phyloP scores from a whole-genome alignment of 2,888 invertebrate species.

The Synergus laeviventris region DNA sequence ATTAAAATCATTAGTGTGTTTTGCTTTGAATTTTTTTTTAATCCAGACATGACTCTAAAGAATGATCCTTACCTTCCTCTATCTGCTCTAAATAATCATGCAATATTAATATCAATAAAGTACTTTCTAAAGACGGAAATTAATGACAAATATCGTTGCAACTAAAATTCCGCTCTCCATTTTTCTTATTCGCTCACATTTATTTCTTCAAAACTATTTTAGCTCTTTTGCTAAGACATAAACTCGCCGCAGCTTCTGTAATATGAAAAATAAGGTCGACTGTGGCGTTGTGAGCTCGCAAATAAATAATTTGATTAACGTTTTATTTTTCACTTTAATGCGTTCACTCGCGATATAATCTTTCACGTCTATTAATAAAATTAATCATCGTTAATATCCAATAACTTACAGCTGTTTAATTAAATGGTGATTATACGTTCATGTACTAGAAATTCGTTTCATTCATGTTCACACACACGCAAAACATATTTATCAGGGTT shows the following conservation, averaged over 20 bases:
- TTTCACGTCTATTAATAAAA: slow-evolving; percentile 4
- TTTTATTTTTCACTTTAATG: background rate
- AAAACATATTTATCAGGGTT: background rate
- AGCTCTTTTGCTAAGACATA: background rate
- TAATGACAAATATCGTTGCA: background rate
- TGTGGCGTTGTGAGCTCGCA: slow-evolving; percentile 3
- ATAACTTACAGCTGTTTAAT: slow-evolving; percentile 13
- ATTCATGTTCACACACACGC: background rate
- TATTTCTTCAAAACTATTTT: background rate
- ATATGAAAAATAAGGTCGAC: background rate
- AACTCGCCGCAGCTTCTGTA: slow-evolving; percentile 1
- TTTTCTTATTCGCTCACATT: background rate
- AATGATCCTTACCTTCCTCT: background rate
- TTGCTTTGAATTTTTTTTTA: background rate
- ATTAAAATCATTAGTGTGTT: background rate
- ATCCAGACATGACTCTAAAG: background rate
- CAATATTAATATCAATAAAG: background rate
- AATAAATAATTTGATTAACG: slow-evolving; percentile 19
- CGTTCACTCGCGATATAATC: background rate
- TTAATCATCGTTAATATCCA: slow-evolving; percentile 7
- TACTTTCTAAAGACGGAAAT: background rate
- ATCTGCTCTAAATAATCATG: background rate
- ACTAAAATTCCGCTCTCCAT: slow-evolving; percentile 10
- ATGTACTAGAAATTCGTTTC: slow-evolving; percentile 8
- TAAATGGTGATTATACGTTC: background rate